phyloP scores from a whole-genome alignment of 2,113 vertebrate species.

The Piliocolobus tephrosceles region DNA sequence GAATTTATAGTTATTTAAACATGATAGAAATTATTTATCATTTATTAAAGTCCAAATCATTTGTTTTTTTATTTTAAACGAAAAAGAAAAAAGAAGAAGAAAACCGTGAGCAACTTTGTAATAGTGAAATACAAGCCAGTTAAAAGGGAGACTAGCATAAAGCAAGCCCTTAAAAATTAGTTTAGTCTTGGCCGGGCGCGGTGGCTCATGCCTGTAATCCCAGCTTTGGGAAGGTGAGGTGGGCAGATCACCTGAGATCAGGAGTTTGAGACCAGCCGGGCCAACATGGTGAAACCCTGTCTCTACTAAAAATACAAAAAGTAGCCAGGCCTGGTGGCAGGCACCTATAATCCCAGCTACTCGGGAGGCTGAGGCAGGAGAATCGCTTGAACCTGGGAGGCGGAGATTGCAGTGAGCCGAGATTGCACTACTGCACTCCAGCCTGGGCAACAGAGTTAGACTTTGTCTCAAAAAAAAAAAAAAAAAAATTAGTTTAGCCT shows the following conservation, averaged over 20 bases:
- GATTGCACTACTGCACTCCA: too few species aligned
- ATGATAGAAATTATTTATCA: not conserved
- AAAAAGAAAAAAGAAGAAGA: not conserved
- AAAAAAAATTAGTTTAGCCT: not conserved
- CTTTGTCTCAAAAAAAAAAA: too few species aligned
- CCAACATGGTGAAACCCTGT: too few species aligned
- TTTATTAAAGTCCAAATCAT: not conserved
- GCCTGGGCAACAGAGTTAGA: too few species aligned
- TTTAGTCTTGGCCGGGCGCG: too few species aligned
- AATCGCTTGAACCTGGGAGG: too few species aligned
- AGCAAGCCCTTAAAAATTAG: not conserved
- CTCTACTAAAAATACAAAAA: too few species aligned
- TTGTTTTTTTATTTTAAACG: not conserved
- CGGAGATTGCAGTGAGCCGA: too few species aligned
- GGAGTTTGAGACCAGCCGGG: not conserved
- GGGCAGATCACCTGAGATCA: not conserved
- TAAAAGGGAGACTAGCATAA: not conserved
- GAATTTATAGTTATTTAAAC: not conserved
- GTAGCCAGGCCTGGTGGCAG: too few species aligned
- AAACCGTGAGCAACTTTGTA: not conserved
- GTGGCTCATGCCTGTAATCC: not conserved
- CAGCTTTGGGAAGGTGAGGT: not conserved
- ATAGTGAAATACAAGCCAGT: not conserved
- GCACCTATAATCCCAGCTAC: too few species aligned
- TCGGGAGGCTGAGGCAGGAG: too few species aligned